These are phyloP conservation scores for Craterocephalus amniculus DNA, from an alignment of 2,797 vertebrate genomes.

Conservation along the genomic window DNA sequence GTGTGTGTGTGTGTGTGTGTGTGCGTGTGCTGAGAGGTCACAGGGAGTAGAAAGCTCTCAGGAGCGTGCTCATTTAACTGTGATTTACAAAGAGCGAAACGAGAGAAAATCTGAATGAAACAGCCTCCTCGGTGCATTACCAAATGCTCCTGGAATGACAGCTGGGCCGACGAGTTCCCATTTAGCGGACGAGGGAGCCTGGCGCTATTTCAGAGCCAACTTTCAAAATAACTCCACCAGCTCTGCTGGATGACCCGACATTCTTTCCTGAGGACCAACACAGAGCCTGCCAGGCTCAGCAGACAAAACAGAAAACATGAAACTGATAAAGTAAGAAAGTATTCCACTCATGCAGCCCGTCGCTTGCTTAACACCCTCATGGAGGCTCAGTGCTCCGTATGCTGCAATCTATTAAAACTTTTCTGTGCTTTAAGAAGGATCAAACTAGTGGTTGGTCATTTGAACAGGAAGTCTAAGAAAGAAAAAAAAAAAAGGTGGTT, in stretches of 20 bases:
- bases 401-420: no score
- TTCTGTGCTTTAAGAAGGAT: background rate
- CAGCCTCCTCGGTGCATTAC: slow-evolving; percentile 40
- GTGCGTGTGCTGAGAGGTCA: slow-evolving; percentile 40
- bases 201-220: slow-evolving; percentile 52
- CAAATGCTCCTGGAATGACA: slow-evolving; percentile 47
- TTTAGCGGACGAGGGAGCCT: slow-evolving; percentile 46
- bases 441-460: background rate
- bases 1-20: slow-evolving; percentile 10
- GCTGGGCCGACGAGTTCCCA: slow-evolving; percentile 32
- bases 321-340: slow-evolving; percentile 73
- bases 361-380: no score
- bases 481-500: background rate
- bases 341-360: slow-evolving; percentile 58
- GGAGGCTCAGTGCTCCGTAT: no score
- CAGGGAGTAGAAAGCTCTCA: slow-evolving; percentile 27
- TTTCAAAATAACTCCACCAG: slow-evolving; percentile 58
- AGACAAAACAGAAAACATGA: slow-evolving; percentile 73
- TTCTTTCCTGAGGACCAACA: slow-evolving; percentile 65
- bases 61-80: slow-evolving; percentile 26
- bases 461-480: background rate
- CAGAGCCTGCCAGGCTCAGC: slow-evolving; percentile 46
- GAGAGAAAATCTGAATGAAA: slow-evolving; percentile 61
- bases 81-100: slow-evolving; percentile 35
- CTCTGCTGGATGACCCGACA: slow-evolving; percentile 55